phyloP scores from a whole-genome alignment of 2,113 vertebrate genomes.

The Nicator chloris region DNA sequence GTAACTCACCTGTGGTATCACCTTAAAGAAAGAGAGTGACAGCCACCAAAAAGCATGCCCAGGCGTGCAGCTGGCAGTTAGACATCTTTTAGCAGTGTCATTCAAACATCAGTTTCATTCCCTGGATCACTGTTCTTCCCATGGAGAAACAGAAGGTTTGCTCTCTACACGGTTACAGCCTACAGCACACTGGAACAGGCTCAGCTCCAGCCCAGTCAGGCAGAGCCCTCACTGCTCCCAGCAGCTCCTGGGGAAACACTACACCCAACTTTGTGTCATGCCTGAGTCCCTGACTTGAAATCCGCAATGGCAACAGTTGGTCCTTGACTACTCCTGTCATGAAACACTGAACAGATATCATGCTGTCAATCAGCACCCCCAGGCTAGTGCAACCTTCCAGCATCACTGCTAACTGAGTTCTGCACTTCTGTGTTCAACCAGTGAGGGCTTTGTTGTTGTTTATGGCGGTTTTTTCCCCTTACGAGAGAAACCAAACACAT shows the following conservation, averaged over 20 bases:
- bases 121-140: background rate
- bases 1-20: background rate
- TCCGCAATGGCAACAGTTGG: background rate
- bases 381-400: background rate
- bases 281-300: background rate
- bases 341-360: accelerated
- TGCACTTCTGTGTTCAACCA: background rate
- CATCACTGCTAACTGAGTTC: background rate
- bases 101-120: background rate
- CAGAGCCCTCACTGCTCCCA: background rate
- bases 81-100: background rate
- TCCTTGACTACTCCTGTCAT: background rate
- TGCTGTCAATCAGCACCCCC: accelerated
- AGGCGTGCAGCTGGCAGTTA: background rate
- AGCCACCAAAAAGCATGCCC: background rate
- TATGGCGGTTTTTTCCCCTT: accelerated
- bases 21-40: background rate
- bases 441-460: background rate
- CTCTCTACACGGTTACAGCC: background rate
- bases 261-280: background rate
- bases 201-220: background rate
- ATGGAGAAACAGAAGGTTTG: background rate
- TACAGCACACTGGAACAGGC: background rate
- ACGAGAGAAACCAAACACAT: background rate
- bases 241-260: accelerated